Percentiles rank a stretch among this genome's conserved stretches.
Conservation (phyloP, 2,888 invertebrate species). For the Brachyptera putata region DNA sequence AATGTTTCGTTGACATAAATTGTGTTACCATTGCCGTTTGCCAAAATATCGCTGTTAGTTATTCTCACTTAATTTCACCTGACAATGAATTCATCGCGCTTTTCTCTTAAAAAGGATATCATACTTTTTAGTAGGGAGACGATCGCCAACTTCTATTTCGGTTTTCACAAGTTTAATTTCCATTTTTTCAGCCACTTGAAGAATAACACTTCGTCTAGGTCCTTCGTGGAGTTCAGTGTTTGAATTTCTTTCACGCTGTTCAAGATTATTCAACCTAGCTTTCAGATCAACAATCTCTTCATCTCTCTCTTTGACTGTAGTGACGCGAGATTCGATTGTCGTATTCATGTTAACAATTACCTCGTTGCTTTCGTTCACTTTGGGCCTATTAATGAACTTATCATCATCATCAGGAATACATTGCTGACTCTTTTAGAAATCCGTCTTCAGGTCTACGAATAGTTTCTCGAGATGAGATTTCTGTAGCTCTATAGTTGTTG, state of each 20-base stretch:
- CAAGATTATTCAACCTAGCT: not conserved
- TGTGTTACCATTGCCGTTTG: not conserved
- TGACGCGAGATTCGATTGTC: not conserved
- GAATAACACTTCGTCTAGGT: not conserved
- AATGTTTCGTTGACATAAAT: conserved; percentile 11
- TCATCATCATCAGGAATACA: not conserved
- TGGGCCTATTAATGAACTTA: not conserved
- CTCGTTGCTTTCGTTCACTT: not conserved
- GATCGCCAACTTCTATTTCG: not conserved
- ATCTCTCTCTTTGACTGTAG: not conserved
- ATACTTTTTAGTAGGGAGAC: not conserved
- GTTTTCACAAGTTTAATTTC: not conserved
- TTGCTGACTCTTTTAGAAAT: not conserved
- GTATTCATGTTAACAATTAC: not conserved
- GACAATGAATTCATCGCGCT: not conserved
- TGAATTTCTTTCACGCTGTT: not conserved
- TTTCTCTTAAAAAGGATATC: not conserved
- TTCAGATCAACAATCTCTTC: not conserved
- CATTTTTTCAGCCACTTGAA: not conserved
- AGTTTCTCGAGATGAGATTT: not conserved
- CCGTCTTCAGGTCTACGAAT: not conserved
- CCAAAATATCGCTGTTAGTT: no score
- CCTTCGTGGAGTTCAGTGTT: not conserved
- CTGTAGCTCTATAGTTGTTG: no score
- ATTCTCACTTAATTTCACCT: no score